A percentile compares a stretch with the other conserved stretches of the same genome.
Evolutionary conservation across 2,113 vertebrate genomes (phyloP).

Genomic region (Delphinus delphis): DNA sequence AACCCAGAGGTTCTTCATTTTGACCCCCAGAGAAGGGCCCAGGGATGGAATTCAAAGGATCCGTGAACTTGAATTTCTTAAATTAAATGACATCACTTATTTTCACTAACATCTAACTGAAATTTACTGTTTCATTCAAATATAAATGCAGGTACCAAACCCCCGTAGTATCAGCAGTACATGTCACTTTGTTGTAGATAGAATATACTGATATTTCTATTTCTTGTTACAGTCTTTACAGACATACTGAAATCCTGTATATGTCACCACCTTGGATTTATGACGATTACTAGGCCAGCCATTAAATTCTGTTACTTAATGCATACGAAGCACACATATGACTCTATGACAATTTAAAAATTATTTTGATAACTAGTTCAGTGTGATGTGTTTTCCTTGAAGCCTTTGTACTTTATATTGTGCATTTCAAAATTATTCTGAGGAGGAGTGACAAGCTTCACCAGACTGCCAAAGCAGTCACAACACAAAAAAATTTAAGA

Average conservation of each 20-base stretch:
- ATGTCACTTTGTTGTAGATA: background rate
- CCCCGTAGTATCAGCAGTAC: background rate
- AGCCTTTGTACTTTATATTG: background rate
- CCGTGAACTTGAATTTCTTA: background rate
- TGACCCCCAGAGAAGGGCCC: background rate
- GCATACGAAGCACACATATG: background rate
- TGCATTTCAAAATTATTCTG: background rate
- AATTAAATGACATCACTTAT: background rate
- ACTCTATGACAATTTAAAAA: background rate
- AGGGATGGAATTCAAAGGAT: background rate
- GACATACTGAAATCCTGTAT: background rate
- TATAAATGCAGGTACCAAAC: background rate
- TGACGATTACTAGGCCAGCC: background rate
- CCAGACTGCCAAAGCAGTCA: background rate
- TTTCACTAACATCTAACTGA: constrained; percentile 5
- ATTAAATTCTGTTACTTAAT: background rate
- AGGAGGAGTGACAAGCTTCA: background rate
- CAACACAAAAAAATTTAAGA: background rate
- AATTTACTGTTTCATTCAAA: constrained; percentile 3
- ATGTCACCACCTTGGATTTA: background rate
- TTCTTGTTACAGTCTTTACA: background rate
- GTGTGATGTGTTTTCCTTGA: background rate
- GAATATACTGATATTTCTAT: background rate
- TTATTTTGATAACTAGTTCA: constrained; percentile 12
- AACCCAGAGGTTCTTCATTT: background rate